Conservation (phyloP, 2,797 vertebrate genomes). For the Phrynocephalus guinanensis region DNA sequence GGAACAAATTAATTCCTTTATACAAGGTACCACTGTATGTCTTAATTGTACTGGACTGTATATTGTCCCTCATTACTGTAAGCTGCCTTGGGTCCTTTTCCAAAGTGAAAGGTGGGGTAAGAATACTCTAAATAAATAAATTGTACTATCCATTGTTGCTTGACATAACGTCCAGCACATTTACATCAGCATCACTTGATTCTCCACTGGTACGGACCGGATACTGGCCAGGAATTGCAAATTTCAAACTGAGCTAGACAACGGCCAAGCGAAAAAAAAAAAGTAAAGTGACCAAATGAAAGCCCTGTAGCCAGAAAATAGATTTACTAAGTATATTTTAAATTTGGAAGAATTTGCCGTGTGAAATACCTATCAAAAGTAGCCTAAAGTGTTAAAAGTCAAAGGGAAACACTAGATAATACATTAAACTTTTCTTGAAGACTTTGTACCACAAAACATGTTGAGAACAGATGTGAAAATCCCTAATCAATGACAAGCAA, state of each 20-base stretch:
- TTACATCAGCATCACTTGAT: no score
- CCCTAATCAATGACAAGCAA: conserved; percentile 64
- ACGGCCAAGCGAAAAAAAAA: conserved; percentile 75
- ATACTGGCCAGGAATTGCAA: conserved; percentile 53
- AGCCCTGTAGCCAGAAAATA: conserved; percentile 92
- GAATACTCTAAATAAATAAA: no score
- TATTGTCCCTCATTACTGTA: no score
- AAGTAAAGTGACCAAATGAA: conserved; percentile 78
- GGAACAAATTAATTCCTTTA: no score
- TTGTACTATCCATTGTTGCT: no score
- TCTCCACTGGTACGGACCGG: no score
- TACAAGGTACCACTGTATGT: no score
- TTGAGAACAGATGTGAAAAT: conserved; percentile 92
- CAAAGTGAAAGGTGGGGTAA: no score
- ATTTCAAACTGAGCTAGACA: conserved; percentile 67
- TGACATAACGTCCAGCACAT: no score
- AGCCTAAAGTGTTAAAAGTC: conserved; percentile 87
- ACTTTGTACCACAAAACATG: conserved; percentile 90
- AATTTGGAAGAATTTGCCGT: conserved; percentile 94
- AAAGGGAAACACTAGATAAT: conserved; percentile 92
- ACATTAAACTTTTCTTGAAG: conserved; percentile 87
- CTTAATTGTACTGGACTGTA: no score
- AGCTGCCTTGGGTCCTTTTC: no score
- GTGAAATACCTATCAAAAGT: conserved; percentile 97
- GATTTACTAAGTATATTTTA: conserved; percentile 95